These are phyloP conservation scores for Cyanoliseus patagonus DNA, from an alignment of 2,113 vertebrate species.

Conservation along the genomic window DNA sequence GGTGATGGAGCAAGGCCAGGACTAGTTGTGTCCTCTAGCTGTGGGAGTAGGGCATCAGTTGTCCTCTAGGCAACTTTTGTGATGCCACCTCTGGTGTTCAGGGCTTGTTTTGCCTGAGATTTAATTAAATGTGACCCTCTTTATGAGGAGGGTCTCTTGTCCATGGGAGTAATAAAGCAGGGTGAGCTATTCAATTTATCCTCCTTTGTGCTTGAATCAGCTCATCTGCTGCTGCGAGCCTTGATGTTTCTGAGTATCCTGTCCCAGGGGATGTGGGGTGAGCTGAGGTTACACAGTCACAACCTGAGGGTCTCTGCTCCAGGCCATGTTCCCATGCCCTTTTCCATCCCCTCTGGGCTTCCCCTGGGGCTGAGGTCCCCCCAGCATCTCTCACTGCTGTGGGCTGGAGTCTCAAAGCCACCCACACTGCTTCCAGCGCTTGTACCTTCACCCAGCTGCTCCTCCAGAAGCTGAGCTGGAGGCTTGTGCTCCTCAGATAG, in stretches of 20 bases:
- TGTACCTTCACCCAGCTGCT: neutral
- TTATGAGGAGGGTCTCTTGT: neutral
- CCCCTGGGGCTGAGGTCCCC: neutral
- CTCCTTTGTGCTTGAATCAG: neutral
- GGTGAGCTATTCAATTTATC: neutral
- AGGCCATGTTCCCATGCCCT: neutral
- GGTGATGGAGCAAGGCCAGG: neutral
- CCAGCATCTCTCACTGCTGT: neutral
- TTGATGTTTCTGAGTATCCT: neutral
- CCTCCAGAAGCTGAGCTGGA: neutral
- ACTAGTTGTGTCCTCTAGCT: neutral
- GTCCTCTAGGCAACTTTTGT: neutral
- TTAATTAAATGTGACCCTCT: neutral
- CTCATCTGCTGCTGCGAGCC: neutral
- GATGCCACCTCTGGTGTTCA: neutral
- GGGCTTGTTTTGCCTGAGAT: neutral
- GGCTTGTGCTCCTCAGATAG: neutral
- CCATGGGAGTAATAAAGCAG: constrained; percentile 21
- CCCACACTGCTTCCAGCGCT: neutral
- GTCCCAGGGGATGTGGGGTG: neutral
- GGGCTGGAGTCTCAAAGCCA: neutral
- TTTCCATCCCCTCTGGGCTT: neutral
- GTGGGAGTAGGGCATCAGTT: neutral
- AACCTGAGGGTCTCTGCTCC: neutral
- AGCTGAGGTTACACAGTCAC: neutral